Evolutionary conservation across 1,140 invertebrate species (phyloP).

Genomic region (Trichonephila clavipes): DNA sequence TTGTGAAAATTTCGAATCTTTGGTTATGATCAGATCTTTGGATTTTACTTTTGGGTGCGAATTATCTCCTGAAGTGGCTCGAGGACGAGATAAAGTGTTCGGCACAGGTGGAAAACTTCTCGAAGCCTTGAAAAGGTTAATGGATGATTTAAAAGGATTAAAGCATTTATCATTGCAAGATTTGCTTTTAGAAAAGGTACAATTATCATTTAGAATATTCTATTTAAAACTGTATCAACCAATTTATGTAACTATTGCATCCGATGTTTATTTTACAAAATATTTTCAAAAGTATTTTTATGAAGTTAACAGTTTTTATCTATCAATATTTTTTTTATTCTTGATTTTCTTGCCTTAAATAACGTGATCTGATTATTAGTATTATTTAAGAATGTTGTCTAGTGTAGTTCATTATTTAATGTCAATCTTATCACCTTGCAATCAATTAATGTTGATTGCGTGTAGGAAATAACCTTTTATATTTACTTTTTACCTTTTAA

Average conservation of each 20-base stretch:
- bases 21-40: constrained; percentile 80
- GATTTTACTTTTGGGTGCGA: constrained; percentile 89
- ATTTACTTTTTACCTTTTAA: no score
- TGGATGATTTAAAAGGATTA: constrained; percentile 86
- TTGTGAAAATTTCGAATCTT: constrained; percentile 82
- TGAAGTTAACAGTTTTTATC: no score
- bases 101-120: constrained; percentile 87
- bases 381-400: no score
- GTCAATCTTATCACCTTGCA: no score
- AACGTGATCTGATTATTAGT: no score
- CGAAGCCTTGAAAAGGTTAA: constrained; percentile 85
- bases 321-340: no score
- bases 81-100: constrained; percentile 83
- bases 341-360: no score
- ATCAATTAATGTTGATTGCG: no score
- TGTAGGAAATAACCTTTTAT: no score
- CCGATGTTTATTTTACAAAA: neutral
- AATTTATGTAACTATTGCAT: neutral
- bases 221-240: neutral
- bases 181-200: constrained; percentile 86
- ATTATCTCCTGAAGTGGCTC: constrained; percentile 82
- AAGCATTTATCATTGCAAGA: constrained; percentile 87
- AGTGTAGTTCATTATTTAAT: no score
- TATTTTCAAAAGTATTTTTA: neutral
- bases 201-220: neutral